These are phyloP conservation scores for Xylota segnis DNA, from an alignment of 2,888 invertebrate genomes.

Conservation along the genomic window DNA sequence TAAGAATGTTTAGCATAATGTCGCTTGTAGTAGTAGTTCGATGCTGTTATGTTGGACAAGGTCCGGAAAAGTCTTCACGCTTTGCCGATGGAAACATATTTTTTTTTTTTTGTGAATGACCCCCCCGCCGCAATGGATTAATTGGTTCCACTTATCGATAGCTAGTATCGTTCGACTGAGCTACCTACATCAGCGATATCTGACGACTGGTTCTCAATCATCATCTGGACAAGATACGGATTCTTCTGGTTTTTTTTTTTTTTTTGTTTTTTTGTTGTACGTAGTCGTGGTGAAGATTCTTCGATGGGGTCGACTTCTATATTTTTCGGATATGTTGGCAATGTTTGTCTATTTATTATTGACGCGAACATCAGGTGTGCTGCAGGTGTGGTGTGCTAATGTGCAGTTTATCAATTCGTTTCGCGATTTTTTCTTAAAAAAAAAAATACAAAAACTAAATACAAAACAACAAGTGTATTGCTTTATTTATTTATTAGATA, in stretches of 20 bases:
- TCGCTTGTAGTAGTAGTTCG: constrained; percentile 3
- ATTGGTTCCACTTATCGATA: constrained; percentile 44
- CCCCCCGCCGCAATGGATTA: constrained; percentile 27
- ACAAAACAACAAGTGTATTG: not conserved
- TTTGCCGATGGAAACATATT: constrained; percentile 18
- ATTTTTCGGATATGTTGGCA: constrained; percentile 73
- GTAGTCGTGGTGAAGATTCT: constrained; percentile 50
- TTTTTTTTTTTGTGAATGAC: not conserved
- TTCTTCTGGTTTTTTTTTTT: constrained; percentile 54
- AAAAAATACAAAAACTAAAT: constrained; percentile 7
- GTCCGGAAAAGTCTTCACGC: constrained; percentile 52
- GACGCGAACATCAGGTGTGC: constrained; percentile 67
- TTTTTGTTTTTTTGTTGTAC: constrained; percentile 7
- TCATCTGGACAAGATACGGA: constrained; percentile 39
- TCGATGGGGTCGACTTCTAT: constrained; percentile 47
- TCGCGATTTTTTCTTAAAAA: constrained; percentile 18
- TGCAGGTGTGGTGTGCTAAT: constrained; percentile 72
- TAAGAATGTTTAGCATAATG: constrained; percentile 65
- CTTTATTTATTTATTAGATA: not conserved
- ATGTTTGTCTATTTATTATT: constrained; percentile 75
- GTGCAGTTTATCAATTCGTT: constrained; percentile 50
- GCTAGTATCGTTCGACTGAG: constrained; percentile 32
- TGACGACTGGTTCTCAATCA: constrained; percentile 63
- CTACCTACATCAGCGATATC: constrained; percentile 46
- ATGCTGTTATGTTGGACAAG: constrained; percentile 48